Evolutionary conservation across 2,888 invertebrate species (phyloP), one percentile per base, ranked within the genome.

Genomic region (Atherix ibis): DNA sequence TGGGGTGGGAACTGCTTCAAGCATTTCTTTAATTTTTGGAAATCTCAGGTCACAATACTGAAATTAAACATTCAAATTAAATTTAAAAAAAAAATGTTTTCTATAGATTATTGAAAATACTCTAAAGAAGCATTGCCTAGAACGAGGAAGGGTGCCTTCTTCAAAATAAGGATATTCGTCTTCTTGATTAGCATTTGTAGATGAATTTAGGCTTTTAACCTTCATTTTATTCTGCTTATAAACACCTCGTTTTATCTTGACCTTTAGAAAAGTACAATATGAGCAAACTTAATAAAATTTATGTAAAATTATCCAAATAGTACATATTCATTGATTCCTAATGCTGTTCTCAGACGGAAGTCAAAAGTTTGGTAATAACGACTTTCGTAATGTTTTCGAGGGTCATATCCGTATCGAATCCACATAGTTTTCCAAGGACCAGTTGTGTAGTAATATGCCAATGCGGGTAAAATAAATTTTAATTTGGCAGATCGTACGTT

Each of bases 351-450:
- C n/a, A 61, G 36, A 45, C 87, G 68, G 53, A 82, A 88, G 58
- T 94, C 92, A 38, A 94, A 65, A 3, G 80, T 80, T 63, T 98
- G 97, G 54, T 85, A 94, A 34, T 74, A 72, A 45, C 85, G 75
- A 2, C 91, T 70, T 2, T 64, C 63, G 4, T 79, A 76, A 42
- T 87, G 76, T 45, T 73, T 76, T 17, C 87, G 68, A 0, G 97
- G 95, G 63, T 98, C 92, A 52, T 87, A 95, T 0, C 94, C 94
- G 49, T 79, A 78, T 46, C 69, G 73, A 2, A 88, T 77, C 85
- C 95, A 98, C 53, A 85, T 70, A 34, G 78, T 72, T 43, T 91
- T 69, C 91, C 94, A 98, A 0, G 94, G 97, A 0, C 98, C 97
- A 40, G 75, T 80, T 34, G 71, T 67, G 57, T 82, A 85, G 53